Evolutionary conservation across 2,113 vertebrate genomes (phyloP).

Genomic region (Urocolius indicus): DNA sequence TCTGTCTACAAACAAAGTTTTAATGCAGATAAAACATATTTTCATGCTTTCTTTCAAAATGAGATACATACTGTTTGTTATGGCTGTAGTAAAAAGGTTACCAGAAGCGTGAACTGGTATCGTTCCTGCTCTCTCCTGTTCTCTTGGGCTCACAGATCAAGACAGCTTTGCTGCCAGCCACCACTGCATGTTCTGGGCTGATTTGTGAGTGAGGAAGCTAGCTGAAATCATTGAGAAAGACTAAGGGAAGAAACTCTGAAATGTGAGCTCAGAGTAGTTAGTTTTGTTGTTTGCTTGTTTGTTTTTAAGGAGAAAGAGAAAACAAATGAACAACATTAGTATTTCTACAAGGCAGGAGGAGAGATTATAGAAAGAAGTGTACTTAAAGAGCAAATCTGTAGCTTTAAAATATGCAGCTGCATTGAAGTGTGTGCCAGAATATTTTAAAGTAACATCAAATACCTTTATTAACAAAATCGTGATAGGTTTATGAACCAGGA

Average conservation of each 20-base stretch:
- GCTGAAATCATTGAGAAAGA: conserved; percentile 4
- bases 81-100: neutral
- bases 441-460: conserved; percentile 73
- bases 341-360: conserved; percentile 19
- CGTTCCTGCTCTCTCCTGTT: neutral
- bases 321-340: neutral
- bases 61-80: neutral
- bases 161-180: conserved; percentile 9
- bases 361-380: neutral
- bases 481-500: conserved; percentile 52
- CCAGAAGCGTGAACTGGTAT: neutral
- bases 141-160: neutral
- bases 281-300: conserved; percentile 8
- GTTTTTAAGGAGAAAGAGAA: conserved; percentile 16
- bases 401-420: conserved; percentile 62
- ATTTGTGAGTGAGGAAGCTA: neutral
- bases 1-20: neutral
- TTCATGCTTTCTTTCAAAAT: neutral
- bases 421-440: conserved; percentile 70
- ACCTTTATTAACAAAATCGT: conserved; percentile 65
- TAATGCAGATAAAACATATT: neutral
- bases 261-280: neutral
- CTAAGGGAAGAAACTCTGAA: neutral
- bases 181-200: neutral
- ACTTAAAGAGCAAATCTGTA: conserved; percentile 53